Conservation (phyloP, 2,113 vertebrate species). For the Microcebus ravelobensis region DNA sequence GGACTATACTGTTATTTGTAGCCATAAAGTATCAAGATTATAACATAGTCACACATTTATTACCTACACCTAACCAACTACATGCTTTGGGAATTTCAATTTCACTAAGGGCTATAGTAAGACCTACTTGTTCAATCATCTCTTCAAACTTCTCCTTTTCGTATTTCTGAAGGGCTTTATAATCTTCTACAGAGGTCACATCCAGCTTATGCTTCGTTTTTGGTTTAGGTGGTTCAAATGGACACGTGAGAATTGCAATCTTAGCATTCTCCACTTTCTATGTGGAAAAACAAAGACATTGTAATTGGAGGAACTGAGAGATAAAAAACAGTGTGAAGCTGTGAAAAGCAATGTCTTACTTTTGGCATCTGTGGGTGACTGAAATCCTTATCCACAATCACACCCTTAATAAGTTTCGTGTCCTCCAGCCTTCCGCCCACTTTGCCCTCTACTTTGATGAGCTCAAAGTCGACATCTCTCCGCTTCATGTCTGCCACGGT, state of each 20-base stretch:
- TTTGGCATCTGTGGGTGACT: conserved; percentile 99
- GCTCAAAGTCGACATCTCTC: conserved; percentile 98
- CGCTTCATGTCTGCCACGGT: conserved; percentile 98
- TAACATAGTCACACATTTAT: accelerated
- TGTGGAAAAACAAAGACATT: neutral
- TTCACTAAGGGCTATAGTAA: accelerated
- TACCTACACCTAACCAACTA: accelerated
- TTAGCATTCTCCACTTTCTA: conserved; percentile 94
- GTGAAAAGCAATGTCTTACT: conserved; percentile 78
- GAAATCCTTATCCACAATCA: conserved; percentile 98
- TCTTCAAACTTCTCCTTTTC: conserved; percentile 98
- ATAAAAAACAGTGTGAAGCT: accelerated
- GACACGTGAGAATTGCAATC: conserved; percentile 98
- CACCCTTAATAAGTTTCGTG: conserved; percentile 96
- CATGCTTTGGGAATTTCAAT: accelerated
- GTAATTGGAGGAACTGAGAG: accelerated
- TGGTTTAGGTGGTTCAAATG: conserved; percentile 98
- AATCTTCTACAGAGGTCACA: conserved; percentile 96
- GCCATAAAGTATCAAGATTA: accelerated
- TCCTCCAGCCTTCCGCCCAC: conserved; percentile 98
- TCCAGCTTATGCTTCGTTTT: conserved; percentile 99
- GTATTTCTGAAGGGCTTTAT: conserved; percentile 96
- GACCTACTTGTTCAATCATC: conserved; percentile 94
- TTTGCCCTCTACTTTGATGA: conserved; percentile 99
- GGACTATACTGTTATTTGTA: accelerated